Conservation (phyloP, 2,888 invertebrate genomes). For the Drepana falcataria region DNA sequence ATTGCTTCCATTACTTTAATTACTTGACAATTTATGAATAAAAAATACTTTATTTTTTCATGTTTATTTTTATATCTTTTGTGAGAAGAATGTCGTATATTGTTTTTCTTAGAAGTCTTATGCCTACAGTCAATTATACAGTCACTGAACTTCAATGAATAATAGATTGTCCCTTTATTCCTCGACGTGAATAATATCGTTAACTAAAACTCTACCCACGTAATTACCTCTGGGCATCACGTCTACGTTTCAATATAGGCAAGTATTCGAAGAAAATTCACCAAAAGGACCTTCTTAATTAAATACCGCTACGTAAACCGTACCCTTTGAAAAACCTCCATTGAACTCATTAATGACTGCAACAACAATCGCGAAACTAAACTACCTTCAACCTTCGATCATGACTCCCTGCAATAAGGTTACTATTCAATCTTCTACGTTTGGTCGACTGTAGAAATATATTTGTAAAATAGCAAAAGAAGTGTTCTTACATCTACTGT, state of each 20-base stretch:
- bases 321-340: constrained; percentile 60
- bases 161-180: too few relatives aligned
- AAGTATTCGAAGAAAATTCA: constrained; percentile 27
- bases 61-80: too few relatives aligned
- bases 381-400: constrained; percentile 16
- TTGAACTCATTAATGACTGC: constrained; percentile 54
- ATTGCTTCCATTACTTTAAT: too few relatives aligned
- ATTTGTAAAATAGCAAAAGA: constrained; percentile 42
- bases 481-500: constrained; percentile 53
- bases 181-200: too few relatives aligned
- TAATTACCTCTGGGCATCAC: too few relatives aligned
- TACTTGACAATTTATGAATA: too few relatives aligned
- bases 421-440: not conserved
- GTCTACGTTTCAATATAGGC: not conserved
- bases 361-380: constrained; percentile 12
- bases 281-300: constrained; percentile 48
- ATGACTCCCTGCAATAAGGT: constrained; percentile 13
- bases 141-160: too few relatives aligned
- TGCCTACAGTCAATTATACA: too few relatives aligned
- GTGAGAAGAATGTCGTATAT: too few relatives aligned
- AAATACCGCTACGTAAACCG: constrained; percentile 48
- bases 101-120: too few relatives aligned
- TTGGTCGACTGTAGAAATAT: constrained; percentile 14
- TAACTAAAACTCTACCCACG: too few relatives aligned
- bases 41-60: too few relatives aligned